phyloP scores from a whole-genome alignment of 2,113 vertebrate species.

The Willisornis vidua region DNA sequence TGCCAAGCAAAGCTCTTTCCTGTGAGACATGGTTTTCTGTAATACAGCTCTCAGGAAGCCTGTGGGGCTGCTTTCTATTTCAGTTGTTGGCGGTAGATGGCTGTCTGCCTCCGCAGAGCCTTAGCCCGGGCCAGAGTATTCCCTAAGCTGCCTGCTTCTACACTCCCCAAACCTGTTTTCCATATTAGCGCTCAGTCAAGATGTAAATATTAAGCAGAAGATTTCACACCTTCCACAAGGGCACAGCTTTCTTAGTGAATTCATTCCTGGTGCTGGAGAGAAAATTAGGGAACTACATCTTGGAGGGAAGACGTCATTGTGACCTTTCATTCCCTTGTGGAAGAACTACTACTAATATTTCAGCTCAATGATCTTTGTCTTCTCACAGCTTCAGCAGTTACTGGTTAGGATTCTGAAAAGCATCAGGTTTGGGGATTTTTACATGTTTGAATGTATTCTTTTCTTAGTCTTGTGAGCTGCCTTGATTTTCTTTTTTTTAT shows the following conservation, averaged over 20 bases:
- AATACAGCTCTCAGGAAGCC: not conserved
- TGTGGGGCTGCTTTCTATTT: not conserved
- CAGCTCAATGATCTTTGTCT: constrained; percentile 71
- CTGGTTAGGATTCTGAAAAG: constrained; percentile 28
- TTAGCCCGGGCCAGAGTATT: not conserved
- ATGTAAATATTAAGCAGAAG: constrained; percentile 68
- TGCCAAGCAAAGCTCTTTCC: constrained; percentile 5
- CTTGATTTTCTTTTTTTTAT: not conserved
- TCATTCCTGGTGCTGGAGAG: constrained; percentile 35
- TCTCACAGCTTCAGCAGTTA: constrained; percentile 8
- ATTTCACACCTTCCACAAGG: constrained; percentile 65
- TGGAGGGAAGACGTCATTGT: constrained; percentile 48
- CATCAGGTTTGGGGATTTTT: not conserved
- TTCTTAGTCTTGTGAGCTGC: not conserved
- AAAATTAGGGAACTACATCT: constrained; percentile 67
- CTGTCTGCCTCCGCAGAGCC: constrained; percentile 38
- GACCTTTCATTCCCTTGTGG: constrained; percentile 60
- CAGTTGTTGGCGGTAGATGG: constrained; percentile 66
- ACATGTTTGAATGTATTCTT: not conserved
- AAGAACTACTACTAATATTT: constrained; percentile 52
- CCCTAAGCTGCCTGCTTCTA: constrained; percentile 24
- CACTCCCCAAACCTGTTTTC: constrained; percentile 7
- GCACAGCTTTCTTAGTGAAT: constrained; percentile 50
- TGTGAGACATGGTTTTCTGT: not conserved
- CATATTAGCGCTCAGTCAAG: not conserved